Percentiles rank a stretch among this genome's conserved stretches.
These are phyloP conservation scores for Drosophila infuscata DNA, from an alignment of 2,888 invertebrate genomes.

Conservation along the genomic window DNA sequence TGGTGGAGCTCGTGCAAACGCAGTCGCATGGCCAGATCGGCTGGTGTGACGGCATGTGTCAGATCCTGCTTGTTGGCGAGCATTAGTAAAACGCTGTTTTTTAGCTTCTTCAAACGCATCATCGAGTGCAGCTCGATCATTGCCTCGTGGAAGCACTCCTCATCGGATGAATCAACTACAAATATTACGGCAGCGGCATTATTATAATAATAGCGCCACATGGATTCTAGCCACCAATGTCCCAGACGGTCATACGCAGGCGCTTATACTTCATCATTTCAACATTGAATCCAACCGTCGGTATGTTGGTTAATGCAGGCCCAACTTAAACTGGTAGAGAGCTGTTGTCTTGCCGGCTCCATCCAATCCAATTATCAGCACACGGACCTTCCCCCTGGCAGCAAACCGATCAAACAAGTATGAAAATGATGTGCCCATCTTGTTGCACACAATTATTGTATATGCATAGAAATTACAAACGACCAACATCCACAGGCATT, in stretches of 20 bases:
- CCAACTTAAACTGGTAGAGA: conserved; percentile 77
- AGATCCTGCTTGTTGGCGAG: conserved; percentile 82
- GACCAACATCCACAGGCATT: conserved; percentile 1
- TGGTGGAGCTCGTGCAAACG: conserved; percentile 34
- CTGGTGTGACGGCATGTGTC: conserved; percentile 61
- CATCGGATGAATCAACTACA: conserved; percentile 78
- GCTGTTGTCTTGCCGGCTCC: conserved; percentile 83
- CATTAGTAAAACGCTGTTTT: conserved; percentile 67
- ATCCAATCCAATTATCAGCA: conserved; percentile 81
- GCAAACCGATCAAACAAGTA: conserved; percentile 65
- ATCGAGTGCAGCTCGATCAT: conserved; percentile 68
- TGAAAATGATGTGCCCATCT: conserved; percentile 58
- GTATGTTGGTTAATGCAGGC: conserved; percentile 72
- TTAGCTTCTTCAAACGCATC: conserved; percentile 65
- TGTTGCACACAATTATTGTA: neutral
- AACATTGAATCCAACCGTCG: conserved; percentile 82
- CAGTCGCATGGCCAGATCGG: conserved; percentile 23
- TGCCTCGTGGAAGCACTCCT: conserved; percentile 63
- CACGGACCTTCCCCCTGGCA: conserved; percentile 69
- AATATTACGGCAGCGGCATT: conserved; percentile 76
- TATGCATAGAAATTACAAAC: neutral
- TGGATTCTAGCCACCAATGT: conserved; percentile 78
- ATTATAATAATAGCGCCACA: conserved; percentile 80
- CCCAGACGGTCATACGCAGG: conserved; percentile 80
- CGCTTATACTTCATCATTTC: conserved; percentile 80